A percentile compares a stretch with the other conserved stretches of the same genome.
Evolutionary conservation across 2,888 invertebrate genomes (phyloP).

Genomic region (Drosophila setosimentum): DNA sequence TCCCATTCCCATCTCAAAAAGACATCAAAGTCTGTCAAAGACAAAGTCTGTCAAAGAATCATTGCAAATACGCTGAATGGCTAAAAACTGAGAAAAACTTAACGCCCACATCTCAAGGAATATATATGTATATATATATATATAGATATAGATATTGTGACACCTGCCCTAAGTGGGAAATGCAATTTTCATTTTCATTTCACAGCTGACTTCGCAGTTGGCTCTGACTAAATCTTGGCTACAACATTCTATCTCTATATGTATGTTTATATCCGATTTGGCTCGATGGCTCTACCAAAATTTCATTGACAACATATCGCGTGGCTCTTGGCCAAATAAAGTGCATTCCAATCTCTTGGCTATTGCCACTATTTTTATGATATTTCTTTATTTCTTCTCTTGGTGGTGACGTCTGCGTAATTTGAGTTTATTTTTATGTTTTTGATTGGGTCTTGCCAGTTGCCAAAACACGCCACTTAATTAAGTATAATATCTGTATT

Average conservation of each 20-base stretch:
- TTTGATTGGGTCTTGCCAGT: conserved; percentile 34
- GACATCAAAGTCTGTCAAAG: conserved; percentile 29
- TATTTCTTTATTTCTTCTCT: not conserved
- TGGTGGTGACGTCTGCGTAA: conserved; percentile 61
- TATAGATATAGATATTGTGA: conserved; percentile 1
- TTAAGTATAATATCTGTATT: conserved; percentile 35
- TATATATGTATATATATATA: not conserved
- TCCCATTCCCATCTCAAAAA: not conserved
- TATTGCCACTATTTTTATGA: conserved; percentile 5
- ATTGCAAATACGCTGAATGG: conserved; percentile 30
- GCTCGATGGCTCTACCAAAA: conserved; percentile 17
- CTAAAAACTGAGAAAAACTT: not conserved
- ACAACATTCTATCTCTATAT: not conserved
- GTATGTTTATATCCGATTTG: conserved; percentile 15
- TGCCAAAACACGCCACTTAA: conserved; percentile 72
- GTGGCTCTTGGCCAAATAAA: conserved; percentile 32
- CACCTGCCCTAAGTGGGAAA: conserved; percentile 40
- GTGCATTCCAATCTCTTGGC: conserved; percentile 56
- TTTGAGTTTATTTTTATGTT: conserved; percentile 51
- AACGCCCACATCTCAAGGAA: conserved; percentile 3
- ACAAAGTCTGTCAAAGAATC: conserved; percentile 7
- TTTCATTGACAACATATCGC: conserved; percentile 56
- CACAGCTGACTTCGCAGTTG: conserved; percentile 33
- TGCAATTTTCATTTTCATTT: conserved; percentile 43
- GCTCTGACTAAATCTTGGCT: not conserved